These are phyloP conservation scores for Euglossa dilemma DNA, from an alignment of 1,140 invertebrate genomes.

Conservation along the genomic window DNA sequence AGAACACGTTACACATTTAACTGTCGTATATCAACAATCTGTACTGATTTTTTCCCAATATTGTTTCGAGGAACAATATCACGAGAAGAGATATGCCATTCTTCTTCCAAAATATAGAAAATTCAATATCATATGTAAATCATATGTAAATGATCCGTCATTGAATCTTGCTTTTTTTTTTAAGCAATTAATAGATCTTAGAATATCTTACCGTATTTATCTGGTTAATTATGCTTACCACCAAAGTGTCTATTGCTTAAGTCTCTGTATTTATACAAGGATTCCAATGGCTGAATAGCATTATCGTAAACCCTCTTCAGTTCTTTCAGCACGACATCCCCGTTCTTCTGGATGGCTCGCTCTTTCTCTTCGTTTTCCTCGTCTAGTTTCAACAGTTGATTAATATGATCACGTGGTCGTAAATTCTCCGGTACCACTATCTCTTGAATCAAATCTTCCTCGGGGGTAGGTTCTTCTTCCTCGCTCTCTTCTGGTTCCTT, in stretches of 20 bases:
- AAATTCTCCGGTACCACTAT: conserved; percentile 89
- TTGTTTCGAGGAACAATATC: too few species aligned
- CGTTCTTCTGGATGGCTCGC: conserved; percentile 87
- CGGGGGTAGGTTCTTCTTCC: conserved; percentile 76
- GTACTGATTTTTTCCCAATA: neutral
- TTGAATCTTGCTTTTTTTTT: too few species aligned
- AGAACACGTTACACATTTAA: neutral
- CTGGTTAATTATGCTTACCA: conserved; percentile 77
- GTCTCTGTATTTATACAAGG: conserved; percentile 94
- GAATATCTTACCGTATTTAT: neutral
- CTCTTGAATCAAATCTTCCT: conserved; percentile 85
- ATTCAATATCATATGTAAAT: too few species aligned
- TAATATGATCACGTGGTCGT: conserved; percentile 90
- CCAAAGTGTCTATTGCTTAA: conserved; percentile 95
- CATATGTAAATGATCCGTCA: too few species aligned
- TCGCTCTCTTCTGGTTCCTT: conserved; percentile 79
- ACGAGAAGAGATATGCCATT: too few species aligned
- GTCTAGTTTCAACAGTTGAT: conserved; percentile 90
- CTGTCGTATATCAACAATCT: neutral
- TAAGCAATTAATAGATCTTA: too few species aligned
- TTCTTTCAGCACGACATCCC: conserved; percentile 91
- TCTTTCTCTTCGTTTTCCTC: conserved; percentile 89
- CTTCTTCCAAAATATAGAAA: too few species aligned
- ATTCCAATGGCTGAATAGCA: conserved; percentile 94
- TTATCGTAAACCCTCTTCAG: conserved; percentile 94